Percentiles rank a stretch among this genome's conserved stretches.
Conservation (phyloP, 23 tunicate species). For the Styela plicata region DNA sequence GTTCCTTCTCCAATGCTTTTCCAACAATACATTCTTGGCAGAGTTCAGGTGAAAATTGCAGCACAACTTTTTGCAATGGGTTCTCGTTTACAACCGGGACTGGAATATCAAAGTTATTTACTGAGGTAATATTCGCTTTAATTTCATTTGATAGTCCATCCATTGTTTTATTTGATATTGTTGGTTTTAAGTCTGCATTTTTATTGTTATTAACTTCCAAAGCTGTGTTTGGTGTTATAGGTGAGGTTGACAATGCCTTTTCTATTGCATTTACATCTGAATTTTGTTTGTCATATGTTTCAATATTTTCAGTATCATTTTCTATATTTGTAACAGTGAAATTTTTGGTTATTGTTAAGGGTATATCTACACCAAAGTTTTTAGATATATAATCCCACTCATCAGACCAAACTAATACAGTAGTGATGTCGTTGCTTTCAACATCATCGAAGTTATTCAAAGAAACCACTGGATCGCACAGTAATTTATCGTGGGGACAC, state of each 20-base stretch:
- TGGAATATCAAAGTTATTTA: not conserved
- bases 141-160: not conserved
- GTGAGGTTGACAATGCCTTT: not conserved
- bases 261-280: not conserved
- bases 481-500: constrained; percentile 52
- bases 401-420: constrained; percentile 42
- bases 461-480: constrained; percentile 46
- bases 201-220: not conserved
- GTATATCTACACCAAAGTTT: constrained; percentile 44
- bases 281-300: not conserved
- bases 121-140: constrained; percentile 6
- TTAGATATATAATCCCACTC: constrained; percentile 58
- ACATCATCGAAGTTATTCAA: not conserved
- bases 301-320: not conserved
- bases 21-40: constrained; percentile 59
- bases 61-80: not conserved
- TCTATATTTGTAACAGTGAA: not conserved
- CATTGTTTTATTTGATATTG: not conserved
- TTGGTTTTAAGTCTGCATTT: not conserved
- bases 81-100: not conserved
- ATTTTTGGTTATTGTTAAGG: constrained; percentile 29
- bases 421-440: constrained; percentile 2
- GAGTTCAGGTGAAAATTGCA: constrained; percentile 39
- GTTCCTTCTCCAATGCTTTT: constrained; percentile 23
- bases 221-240: not conserved